Base-by-base conservation (phyloP, 2,888 invertebrate genomes). In the Trachelus stipa region DNA sequence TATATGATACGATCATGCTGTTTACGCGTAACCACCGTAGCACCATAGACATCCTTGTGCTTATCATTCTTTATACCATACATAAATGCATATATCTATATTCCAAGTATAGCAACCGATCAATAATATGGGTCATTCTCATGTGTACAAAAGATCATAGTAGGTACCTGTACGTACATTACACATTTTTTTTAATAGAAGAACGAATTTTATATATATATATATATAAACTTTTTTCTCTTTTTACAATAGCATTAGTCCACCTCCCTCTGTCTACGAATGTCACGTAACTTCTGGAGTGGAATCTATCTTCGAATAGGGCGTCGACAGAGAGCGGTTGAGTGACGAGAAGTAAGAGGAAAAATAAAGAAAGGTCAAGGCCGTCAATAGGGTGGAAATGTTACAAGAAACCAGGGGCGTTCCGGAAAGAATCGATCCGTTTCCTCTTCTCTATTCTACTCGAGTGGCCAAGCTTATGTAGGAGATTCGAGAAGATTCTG, bases 351-450 rank as follows among this genome's bases (percentile, higher is more conserved):
- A 40, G 15, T 23, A 40, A 56, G 69, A 71, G 71, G 33, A 71
- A 33, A 71, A 71, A 71, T 33, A 71, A 11, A 12, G 31, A 33
- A 33, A 31, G 78, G 77, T 80, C 80, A 82, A 81, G 78, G 79
- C 81, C 79, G 80, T 80, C 77, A 76, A 74, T 75, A 74, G 76
- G 79, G 77, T 76, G 76, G 34, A 68, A 76, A 37, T 69, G 75
- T 34, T 15, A 33, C 34, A 81, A 81, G 79, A 82, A 80, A 81
- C 77, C 74, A 80, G 80, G 81, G 83, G 81, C 83, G 82, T 83
- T 81, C 76, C 82, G 79, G 79, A 79, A 76, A 83, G 81, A 79
- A 83, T 81, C 80, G 81, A 83, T 83, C 80, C 80, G 79, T 81
- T 81, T 81, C 79, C 79, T 83, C 80, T 71, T 56, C 23, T 56